Conservation (phyloP, 1,140 invertebrate genomes). For the Drosophila lacteicornis region DNA sequence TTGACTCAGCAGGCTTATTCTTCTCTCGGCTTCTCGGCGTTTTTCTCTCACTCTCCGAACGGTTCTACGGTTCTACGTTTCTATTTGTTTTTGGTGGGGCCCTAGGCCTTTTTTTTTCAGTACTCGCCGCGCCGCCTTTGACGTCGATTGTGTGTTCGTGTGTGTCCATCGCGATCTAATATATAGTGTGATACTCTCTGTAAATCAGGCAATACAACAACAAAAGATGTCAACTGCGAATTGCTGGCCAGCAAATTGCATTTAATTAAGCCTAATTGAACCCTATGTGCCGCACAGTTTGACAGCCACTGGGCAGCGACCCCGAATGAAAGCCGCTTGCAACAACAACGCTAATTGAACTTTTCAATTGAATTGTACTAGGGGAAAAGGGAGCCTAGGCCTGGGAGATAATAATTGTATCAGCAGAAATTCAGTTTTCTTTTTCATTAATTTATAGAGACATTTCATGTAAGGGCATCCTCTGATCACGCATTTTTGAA, state of each 20-base stretch:
- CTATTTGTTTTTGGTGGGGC: constrained; percentile 51
- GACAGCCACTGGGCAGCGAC: constrained; percentile 29
- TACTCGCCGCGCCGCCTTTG: constrained; percentile 57
- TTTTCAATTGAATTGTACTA: constrained; percentile 58
- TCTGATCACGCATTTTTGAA: not conserved
- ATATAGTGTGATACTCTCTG: constrained; percentile 20
- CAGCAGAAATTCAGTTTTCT: too few species aligned
- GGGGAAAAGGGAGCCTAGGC: not conserved
- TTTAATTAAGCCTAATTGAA: constrained; percentile 79
- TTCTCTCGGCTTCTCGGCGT: constrained; percentile 11
- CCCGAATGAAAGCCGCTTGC: constrained; percentile 31
- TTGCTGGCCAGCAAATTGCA: constrained; percentile 59
- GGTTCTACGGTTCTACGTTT: constrained; percentile 31
- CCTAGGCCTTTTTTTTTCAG: constrained; percentile 63
- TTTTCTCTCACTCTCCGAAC: constrained; percentile 28
- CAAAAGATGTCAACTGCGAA: constrained; percentile 32
- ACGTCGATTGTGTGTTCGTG: constrained; percentile 65
- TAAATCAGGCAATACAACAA: constrained; percentile 17
- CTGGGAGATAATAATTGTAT: not conserved
- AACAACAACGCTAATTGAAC: constrained; percentile 57
- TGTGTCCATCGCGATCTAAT: constrained; percentile 37
- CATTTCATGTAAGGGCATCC: not conserved
- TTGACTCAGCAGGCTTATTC: constrained; percentile 45
- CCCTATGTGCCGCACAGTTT: constrained; percentile 57
- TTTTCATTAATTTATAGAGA: not conserved